phyloP scores from a whole-genome alignment of 2,797 vertebrate genomes.

The Vultur gryphus region DNA sequence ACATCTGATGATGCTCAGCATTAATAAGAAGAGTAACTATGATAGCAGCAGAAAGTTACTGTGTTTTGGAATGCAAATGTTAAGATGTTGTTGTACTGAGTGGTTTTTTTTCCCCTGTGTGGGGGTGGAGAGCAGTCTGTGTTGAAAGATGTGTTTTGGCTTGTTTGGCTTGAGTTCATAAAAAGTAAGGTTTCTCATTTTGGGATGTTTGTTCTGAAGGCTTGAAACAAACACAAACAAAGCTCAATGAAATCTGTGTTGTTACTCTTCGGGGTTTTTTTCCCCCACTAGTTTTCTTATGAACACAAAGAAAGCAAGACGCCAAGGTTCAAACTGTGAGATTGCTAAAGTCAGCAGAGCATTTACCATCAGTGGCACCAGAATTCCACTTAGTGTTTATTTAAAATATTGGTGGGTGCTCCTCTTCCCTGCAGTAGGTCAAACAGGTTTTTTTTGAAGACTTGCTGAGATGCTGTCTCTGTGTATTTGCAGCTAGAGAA shows the following conservation, averaged over 20 bases:
- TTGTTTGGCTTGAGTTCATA: slow-evolving; percentile 49
- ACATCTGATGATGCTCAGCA: neutral
- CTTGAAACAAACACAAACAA: slow-evolving; percentile 50
- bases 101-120: slow-evolving; percentile 18
- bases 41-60: slow-evolving; percentile 56
- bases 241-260: slow-evolving; percentile 19
- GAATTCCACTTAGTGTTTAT: neutral
- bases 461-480: neutral
- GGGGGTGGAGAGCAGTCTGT: slow-evolving; percentile 39
- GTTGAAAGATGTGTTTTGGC: slow-evolving; percentile 57
- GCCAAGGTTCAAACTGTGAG: neutral
- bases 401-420: slow-evolving; percentile 22
- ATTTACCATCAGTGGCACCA: neutral
- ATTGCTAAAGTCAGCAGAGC: neutral
- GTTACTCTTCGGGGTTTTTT: neutral
- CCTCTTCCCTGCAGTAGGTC: neutral
- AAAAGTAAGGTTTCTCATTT: slow-evolving; percentile 67
- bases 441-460: neutral
- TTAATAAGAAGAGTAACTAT: slow-evolving; percentile 27
- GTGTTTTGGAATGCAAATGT: slow-evolving; percentile 63
- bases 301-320: neutral
- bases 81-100: slow-evolving; percentile 55
- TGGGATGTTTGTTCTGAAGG: slow-evolving; percentile 44
- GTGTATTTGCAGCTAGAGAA: neutral
- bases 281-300: neutral